phyloP scores from a whole-genome alignment of 2,888 invertebrate species.

The Idaea dimidiata region DNA sequence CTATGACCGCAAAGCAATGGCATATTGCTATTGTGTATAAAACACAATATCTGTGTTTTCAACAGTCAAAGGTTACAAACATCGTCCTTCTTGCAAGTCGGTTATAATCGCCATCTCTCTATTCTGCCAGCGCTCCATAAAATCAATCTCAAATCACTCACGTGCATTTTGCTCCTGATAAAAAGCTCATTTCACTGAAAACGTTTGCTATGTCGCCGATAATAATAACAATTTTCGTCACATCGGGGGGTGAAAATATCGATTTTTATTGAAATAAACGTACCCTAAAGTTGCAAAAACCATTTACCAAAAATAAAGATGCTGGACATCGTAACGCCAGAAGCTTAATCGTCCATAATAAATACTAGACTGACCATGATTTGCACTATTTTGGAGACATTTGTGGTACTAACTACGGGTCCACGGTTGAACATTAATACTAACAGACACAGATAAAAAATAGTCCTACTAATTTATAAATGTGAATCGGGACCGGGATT shows the following conservation, averaged over 20 bases:
- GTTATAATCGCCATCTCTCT: not conserved
- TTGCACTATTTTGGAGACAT: slow-evolving; percentile 9
- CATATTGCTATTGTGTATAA: too few relatives aligned
- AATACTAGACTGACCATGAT: slow-evolving; percentile 16
- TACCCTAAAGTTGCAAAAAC: slow-evolving; percentile 32
- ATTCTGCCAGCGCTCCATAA: not conserved
- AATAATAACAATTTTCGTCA: slow-evolving; percentile 25
- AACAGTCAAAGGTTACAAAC: too few relatives aligned
- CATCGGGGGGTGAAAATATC: slow-evolving; percentile 32
- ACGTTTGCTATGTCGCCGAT: slow-evolving; percentile 24
- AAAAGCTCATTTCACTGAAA: slow-evolving; percentile 8
- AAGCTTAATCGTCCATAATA: slow-evolving; percentile 28
- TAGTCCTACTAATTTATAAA: too few relatives aligned
- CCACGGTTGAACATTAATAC: too few relatives aligned
- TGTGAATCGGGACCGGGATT: too few relatives aligned
- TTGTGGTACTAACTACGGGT: slow-evolving; percentile 4
- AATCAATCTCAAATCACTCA: not conserved
- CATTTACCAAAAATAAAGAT: slow-evolving; percentile 38
- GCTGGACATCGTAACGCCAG: slow-evolving; percentile 30
- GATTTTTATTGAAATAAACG: slow-evolving; percentile 41
- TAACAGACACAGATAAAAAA: too few relatives aligned
- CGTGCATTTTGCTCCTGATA: slow-evolving; percentile 1
- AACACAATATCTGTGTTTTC: too few relatives aligned
- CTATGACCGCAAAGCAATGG: too few relatives aligned
- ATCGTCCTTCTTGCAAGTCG: not conserved